Evolutionary conservation across 2,113 vertebrate species (phyloP), one percentile per base, ranked within the genome.

Genomic region (Butorides virescens): DNA sequence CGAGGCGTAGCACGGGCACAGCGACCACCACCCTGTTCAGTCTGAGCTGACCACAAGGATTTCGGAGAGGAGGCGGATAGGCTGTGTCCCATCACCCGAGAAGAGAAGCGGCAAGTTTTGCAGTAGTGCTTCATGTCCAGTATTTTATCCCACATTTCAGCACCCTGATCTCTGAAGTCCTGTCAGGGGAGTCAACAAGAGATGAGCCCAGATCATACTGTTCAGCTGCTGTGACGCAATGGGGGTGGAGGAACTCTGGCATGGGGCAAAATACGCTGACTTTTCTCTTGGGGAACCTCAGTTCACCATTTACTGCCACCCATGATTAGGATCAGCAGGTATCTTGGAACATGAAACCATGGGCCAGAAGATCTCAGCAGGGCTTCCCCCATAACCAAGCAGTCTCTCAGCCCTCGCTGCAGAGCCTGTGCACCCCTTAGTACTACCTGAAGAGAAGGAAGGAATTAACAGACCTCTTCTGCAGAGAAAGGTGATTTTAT

Each of bases 51-150:
- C 53, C n/a, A 5, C 5, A 30, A 50, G 58, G 52, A 19, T 34
- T 62, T 37, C 13, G 2, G 50, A 62, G 82, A 34, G 34, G 53
- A 23, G 58, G 42, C 61, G 67, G 86, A 6, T 8, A 5, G 59
- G 50, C 39, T 16, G 44, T 16, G 67, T 27, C 56, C 75, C 36
- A 44, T 10, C 50, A 15, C 17, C 1, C 1, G 32, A 30, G 56
- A 73, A 72, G 53, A 19, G 42, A 59, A 61, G 65, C 42, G 29
- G 23, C 15, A 67, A 44, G 36, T 5, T 22, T 5, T 22, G 42
- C n/a, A 30, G 3, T 27, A 34, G 52, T 1, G 0, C 47, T 75
- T 67, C 10, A 1, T 2, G 36, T 5, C 39, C 23, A 5, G 39
- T 6, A 3, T 39, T 67, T 86, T n/a, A 55, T 52, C 67, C 39